Evolutionary conservation across 2,113 vertebrate species (phyloP), one percentile per base, ranked within the genome.

Genomic region (Eulacestoma nigropectus): DNA sequence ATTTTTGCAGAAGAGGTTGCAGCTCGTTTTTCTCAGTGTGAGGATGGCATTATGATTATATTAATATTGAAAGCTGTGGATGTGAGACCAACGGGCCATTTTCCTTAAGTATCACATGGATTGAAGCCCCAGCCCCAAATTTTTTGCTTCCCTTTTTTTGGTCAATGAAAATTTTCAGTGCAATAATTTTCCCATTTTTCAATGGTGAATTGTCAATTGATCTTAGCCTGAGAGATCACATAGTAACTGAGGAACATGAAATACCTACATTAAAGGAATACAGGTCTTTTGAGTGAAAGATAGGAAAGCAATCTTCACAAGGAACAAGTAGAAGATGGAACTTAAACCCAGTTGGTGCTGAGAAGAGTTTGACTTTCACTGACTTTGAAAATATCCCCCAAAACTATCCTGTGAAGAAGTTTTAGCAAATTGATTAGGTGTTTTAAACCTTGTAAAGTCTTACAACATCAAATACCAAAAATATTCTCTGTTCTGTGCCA

Each of bases 11-110:
- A 29, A 50, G 29, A 55, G 6, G 10, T 11, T 81, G 30, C 15
- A 57, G n/a, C 13, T 47, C 26, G 10, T 4, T 76, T 90, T 56
- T 44, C n/a, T 68, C 27, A 8, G 22, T 17, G 18, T 67, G 22
- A 63, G 37, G 42, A 65, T 26, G 19, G 7, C 15, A 22, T 32
- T 3, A 2, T 42, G 7, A 17, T n/a, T 19, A 2, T 9, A 12
- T 44, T 21, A 39, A n/a, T 27, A 23, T 11, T n/a, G 32, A 42
- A 32, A 67, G 4, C 9, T 42, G 25, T 8, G 68, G 14, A 22
- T 27, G 21, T 60, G 35, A 47, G 55, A 26, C 6, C n/a, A 44
- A 2, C 0, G 0, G 30, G 22, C 7, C 2, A 26, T 67, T 84
- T 76, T 56, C 37, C 8, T 72, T 7, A 16, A 4, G 23, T 10